These are phyloP conservation scores for Dysmachus trigonus DNA, from an alignment of 2,888 invertebrate species.

Conservation along the genomic window DNA sequence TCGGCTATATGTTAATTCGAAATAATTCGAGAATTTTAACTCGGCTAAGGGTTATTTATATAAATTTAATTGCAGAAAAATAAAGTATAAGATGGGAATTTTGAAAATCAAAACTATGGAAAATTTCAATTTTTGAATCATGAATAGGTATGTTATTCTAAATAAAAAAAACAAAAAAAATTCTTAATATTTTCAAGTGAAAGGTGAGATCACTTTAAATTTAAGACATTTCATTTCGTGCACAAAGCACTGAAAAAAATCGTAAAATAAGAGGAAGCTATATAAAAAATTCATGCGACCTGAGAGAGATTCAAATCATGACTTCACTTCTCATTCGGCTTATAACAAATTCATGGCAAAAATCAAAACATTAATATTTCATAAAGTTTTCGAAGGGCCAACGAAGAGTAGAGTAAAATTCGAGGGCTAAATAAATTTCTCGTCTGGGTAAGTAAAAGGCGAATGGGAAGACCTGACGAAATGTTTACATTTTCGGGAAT, in stretches of 20 bases:
- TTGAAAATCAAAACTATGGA: background rate
- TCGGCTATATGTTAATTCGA: no score
- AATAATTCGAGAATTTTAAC: background rate
- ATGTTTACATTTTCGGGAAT: constrained; percentile 20
- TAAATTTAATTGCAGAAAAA: background rate
- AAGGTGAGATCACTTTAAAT: background rate
- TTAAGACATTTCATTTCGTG: background rate
- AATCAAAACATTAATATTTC: constrained; percentile 38
- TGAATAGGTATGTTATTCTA: no score
- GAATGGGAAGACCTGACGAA: background rate
- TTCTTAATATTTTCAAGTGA: background rate
- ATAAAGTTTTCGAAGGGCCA: constrained; percentile 21
- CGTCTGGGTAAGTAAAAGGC: background rate
- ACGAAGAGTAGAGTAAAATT: constrained; percentile 21
- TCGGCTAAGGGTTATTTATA: background rate
- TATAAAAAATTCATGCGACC: constrained; percentile 25
- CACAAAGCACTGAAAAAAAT: background rate
- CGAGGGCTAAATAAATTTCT: background rate
- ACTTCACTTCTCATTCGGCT: constrained; percentile 22
- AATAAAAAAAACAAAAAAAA: no score
- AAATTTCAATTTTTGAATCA: no score
- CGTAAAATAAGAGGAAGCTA: background rate
- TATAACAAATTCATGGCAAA: constrained; percentile 33
- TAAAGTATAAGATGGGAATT: background rate
- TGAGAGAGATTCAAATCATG: constrained; percentile 37